Evolutionary conservation across 2,113 vertebrate species (phyloP).

Genomic region (Limanda limanda): DNA sequence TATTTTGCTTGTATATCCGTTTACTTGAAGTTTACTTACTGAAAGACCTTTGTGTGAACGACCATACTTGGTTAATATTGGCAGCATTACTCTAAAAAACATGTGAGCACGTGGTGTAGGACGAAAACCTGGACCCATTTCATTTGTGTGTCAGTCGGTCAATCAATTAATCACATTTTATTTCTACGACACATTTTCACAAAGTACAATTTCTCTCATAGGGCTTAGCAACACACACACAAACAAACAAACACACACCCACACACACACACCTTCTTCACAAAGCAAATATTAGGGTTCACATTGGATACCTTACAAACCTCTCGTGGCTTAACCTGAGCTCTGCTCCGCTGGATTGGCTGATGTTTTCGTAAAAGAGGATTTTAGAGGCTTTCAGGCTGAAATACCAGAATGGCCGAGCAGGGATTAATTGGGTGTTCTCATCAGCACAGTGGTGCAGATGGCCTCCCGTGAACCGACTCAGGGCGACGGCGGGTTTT

Average conservation of each 20-base stretch:
- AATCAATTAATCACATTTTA: too few species aligned
- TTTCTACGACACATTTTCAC: too few species aligned
- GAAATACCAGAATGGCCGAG: constrained; percentile 35
- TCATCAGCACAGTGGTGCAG: constrained; percentile 32
- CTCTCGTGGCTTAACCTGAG: constrained; percentile 6
- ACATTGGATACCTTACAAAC: constrained; percentile 1
- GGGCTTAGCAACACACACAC: too few species aligned
- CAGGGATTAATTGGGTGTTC: constrained; percentile 47
- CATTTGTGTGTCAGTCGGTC: too few species aligned
- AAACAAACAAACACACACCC: too few species aligned
- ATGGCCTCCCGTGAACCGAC: constrained; percentile 1
- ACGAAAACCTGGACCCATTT: too few species aligned
- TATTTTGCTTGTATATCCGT: too few species aligned
- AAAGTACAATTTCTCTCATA: too few species aligned
- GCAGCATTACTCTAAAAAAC: neutral
- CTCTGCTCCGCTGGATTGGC: constrained; percentile 3
- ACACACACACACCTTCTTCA: neutral
- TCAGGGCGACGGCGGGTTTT: neutral
- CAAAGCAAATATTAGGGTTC: constrained; percentile 3
- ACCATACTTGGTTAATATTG: neutral
- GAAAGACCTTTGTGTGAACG: too few species aligned
- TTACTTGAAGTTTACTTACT: too few species aligned
- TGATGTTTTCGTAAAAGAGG: constrained; percentile 40
- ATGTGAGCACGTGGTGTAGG: too few species aligned
- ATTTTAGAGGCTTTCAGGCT: constrained; percentile 41